Percentiles rank a stretch among this genome's conserved stretches.
These are phyloP conservation scores for Pavo muticus DNA, from an alignment of 2,113 vertebrate genomes.

Conservation along the genomic window DNA sequence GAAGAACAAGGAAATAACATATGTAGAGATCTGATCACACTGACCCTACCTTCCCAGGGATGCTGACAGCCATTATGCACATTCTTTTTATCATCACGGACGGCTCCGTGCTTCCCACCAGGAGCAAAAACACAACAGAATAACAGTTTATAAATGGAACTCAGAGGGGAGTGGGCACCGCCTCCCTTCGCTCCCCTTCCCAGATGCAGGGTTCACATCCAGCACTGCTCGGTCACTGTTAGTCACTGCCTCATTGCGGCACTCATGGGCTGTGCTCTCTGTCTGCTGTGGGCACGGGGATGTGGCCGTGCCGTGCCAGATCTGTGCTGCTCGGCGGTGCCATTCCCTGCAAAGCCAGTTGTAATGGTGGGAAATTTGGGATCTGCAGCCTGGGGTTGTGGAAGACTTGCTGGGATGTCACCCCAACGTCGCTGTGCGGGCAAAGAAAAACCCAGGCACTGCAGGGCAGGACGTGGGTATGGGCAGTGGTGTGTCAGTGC, in stretches of 20 bases:
- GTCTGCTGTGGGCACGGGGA: not conserved
- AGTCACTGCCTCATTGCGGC: not conserved
- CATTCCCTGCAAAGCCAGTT: not conserved
- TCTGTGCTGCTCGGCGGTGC: not conserved
- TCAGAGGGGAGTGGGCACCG: not conserved
- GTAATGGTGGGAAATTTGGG: not conserved
- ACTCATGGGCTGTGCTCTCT: not conserved
- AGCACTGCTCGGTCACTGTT: not conserved
- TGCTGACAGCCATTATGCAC: not conserved
- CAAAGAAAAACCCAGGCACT: not conserved
- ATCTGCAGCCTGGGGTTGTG: not conserved
- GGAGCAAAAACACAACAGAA: not conserved
- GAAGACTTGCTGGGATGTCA: not conserved
- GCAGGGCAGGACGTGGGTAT: not conserved
- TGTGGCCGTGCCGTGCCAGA: rapidly evolving
- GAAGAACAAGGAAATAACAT: constrained; percentile 64
- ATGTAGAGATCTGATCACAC: constrained; percentile 6
- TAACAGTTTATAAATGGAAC: not conserved
- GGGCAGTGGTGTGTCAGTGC: rapidly evolving
- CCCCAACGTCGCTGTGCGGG: not conserved
- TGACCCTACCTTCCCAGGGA: not conserved
- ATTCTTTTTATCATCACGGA: not conserved
- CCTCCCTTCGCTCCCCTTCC: not conserved
- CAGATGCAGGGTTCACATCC: not conserved
- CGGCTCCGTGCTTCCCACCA: not conserved